Conservation (phyloP, 2,888 invertebrate species). For the Euplexia lucipara region DNA sequence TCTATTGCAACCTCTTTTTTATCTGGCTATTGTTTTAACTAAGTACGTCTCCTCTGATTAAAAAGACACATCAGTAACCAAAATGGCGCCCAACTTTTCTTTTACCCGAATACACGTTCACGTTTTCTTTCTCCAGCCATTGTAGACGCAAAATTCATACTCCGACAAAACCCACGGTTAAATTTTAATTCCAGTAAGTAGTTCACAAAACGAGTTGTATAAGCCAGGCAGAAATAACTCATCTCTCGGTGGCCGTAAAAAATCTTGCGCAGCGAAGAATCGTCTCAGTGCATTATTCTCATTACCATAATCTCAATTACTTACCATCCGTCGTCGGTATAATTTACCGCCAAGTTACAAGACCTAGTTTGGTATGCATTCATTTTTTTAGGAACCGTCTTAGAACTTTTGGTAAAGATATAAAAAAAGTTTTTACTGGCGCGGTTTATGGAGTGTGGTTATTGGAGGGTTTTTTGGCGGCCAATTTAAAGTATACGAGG, state of each 20-base stretch:
- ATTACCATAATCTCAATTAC: slow-evolving; percentile 76
- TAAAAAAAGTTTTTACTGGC: slow-evolving; percentile 53
- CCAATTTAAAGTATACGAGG: slow-evolving; percentile 25
- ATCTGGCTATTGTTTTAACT: background rate
- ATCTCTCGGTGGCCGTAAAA: slow-evolving; percentile 69
- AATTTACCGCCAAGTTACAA: slow-evolving; percentile 56
- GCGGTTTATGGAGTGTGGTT: slow-evolving; percentile 49
- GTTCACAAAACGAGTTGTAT: slow-evolving; percentile 52
- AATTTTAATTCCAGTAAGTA: slow-evolving; percentile 67
- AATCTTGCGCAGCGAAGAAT: slow-evolving; percentile 62
- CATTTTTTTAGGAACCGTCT: slow-evolving; percentile 49
- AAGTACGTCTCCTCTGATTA: background rate
- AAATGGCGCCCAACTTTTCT: slow-evolving; percentile 14
- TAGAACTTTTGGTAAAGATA: slow-evolving; percentile 20
- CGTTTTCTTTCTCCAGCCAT: slow-evolving; percentile 13
- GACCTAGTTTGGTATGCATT: slow-evolving; percentile 59
- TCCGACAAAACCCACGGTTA: slow-evolving; percentile 36
- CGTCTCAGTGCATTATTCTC: slow-evolving; percentile 62
- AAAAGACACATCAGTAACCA: slow-evolving; percentile 20
- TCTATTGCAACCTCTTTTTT: background rate
- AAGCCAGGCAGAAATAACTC: slow-evolving; percentile 61
- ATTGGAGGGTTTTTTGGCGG: slow-evolving; percentile 30
- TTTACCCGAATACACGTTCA: slow-evolving; percentile 26
- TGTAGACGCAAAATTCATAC: slow-evolving; percentile 35
- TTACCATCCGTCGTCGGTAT: slow-evolving; percentile 64